Evolutionary conservation across 2,888 invertebrate species (phyloP), one percentile per base, ranked within the genome.

Genomic region (Lepidonotus clava): DNA sequence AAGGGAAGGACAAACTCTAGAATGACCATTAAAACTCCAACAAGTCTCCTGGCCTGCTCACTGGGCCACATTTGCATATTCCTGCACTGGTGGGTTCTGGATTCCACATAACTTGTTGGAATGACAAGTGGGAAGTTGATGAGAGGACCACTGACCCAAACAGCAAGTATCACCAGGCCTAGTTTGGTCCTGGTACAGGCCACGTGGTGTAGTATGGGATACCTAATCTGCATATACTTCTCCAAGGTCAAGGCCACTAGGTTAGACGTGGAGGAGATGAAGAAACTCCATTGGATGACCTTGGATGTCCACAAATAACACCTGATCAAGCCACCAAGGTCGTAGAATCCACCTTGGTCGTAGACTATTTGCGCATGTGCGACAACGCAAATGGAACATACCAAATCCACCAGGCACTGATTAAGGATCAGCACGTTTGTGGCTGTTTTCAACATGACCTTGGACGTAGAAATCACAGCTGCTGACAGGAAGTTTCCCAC

Each of bases 261-360:
- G 67, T 36, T 67, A 18, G 32, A 24, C 4, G 67, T 67, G 6
- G 67, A 67, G 4, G 67, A 67, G 2, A 67, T 28, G 28, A 67
- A 36, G 36, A 67, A 67, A 28, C 67, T 67, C 67, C 67, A 67
- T n/a, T 67, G 67, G 2, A 67, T 67, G 67, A 67, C 67, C 67
- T 67, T 67, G 32, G 67, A 67, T 18, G n/a, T 67, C 67, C 67
- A 67, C 5, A 67, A 32, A 18, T 28, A 28, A 32, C 67, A 67
- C 5, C 14, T 14, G 18, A 67, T 18, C 1, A 2, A 18, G 4
- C 67, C 67, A 18, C 14, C 32, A 2, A 28, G 2, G 18, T 32
- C 67, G 18, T 34, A 28, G 28, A 28, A 67, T 5, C 32, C 67
- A 2, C 18, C 67, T 28, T 67, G 32, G 11, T 67, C 67, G 18